Evolutionary conservation across 2,797 vertebrate genomes (phyloP).

Genomic region (Ataeniobius toweri): DNA sequence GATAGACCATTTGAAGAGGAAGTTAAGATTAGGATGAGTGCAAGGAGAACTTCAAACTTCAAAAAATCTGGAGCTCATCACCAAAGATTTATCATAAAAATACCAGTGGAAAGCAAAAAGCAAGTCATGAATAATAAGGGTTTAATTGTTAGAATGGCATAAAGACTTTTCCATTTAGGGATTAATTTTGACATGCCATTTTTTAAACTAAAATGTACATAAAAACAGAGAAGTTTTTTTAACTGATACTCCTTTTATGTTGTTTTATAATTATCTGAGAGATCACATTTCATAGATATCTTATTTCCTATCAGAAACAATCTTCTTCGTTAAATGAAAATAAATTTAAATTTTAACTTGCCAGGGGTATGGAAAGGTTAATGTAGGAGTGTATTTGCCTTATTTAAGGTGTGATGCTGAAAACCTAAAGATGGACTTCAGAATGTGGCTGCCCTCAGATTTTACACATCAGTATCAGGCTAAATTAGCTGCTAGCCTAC

Average conservation of each 20-base stretch:
- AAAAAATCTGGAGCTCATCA: background rate
- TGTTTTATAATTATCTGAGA: too few relatives aligned
- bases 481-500: background rate
- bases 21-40: background rate
- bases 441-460: background rate
- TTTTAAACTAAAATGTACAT: background rate
- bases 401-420: background rate
- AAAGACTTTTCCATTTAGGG: background rate
- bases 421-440: background rate
- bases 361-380: background rate
- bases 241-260: too few relatives aligned
- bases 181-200: background rate
- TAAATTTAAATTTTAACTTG: background rate
- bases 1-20: background rate
- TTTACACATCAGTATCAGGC: background rate
- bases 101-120: background rate
- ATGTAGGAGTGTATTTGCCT: background rate
- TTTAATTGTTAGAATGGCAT: background rate
- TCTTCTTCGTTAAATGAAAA: background rate
- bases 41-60: background rate
- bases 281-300: too few relatives aligned
- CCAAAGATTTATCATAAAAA: background rate
- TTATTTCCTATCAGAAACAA: too few relatives aligned
- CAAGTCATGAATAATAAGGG: background rate
- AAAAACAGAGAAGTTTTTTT: background rate